A percentile compares a stretch with the other conserved stretches of the same genome.
Evolutionary conservation across 2,113 vertebrate species (phyloP).

Genomic region (Clupea harengus): DNA sequence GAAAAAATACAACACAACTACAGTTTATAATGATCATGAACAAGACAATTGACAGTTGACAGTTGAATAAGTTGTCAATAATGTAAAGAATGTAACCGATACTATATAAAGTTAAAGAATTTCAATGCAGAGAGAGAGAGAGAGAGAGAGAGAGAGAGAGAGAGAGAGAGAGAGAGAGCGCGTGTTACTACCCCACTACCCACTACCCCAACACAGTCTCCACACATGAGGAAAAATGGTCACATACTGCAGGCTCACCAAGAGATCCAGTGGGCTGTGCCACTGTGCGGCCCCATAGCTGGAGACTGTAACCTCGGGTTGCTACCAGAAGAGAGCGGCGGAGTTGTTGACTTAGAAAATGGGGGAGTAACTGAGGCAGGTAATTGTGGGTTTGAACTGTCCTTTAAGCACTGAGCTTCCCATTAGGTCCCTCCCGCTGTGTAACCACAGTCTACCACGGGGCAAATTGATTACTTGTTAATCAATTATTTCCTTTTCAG

Average conservation of each 20-base stretch:
- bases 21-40: background rate
- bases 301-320: background rate
- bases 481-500: conserved; percentile 26
- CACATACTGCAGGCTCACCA: background rate
- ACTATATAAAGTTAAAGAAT: too few relatives aligned
- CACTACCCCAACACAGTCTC: background rate
- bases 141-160: too few relatives aligned
- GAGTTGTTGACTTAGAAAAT: conserved; percentile 18
- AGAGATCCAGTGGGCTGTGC: background rate
- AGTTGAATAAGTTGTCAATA: background rate
- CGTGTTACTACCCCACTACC: too few relatives aligned
- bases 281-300: background rate
- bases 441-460: conserved; percentile 23
- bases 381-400: conserved; percentile 30
- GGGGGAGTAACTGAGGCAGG: conserved; percentile 19
- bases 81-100: background rate
- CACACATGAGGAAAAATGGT: background rate
- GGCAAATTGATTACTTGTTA: conserved; percentile 32
- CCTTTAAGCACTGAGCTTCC: conserved; percentile 25
- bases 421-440: background rate
- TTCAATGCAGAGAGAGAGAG: too few relatives aligned
- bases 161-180: too few relatives aligned
- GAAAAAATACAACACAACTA: background rate
- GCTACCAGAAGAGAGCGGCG: conserved; percentile 21
- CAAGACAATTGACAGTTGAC: background rate